Base-by-base conservation (phyloP, 2,888 invertebrate species). In the Eupsilia transversa region DNA sequence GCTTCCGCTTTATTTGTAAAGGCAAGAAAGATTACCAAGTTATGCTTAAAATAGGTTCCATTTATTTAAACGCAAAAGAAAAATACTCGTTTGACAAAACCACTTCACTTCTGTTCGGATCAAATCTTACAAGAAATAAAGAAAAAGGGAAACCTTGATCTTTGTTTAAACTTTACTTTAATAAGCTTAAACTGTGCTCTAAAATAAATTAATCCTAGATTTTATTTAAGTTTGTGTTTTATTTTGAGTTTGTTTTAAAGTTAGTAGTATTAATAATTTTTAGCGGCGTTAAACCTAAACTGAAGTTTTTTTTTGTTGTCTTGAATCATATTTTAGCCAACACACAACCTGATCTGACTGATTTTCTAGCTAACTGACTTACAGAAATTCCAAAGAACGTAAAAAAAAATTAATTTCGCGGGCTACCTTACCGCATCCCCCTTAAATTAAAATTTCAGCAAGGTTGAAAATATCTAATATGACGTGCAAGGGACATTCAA, bases 191-290 rank as follows among this genome's bases (percentile, higher is more conserved):
- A 46, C 30, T 56, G 54, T 30, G 52, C 6, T 17, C 35, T 49
- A 41, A 33, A 46, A 64, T 64, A 64, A 64, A 74, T 65, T 33
- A 65, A 75, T 52, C 52, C 33, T 66, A 66, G 41, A 43, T 49
- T 38, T 43, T 30, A 17, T 73, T 74, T 73, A 43, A 46, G 35
- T 74, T 74, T 1, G 56, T 41, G 33, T 65, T 74, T 64, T 74
- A 65, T 64, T 74, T 64, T 57, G 20, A 57, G 64, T 49, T 74
- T 63, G 20, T 74, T 33, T 49, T 14, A 63, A 74, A 74, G 27
- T 61, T 17, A 3, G 52, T 17, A 27, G 4, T 27, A 71, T 73
- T 52, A 60, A 17, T 59, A 2, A 27, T 17, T 73, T 41, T 54
- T 7, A 43, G 23, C 27, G 23, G 1, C 7, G 27, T 2, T 35